These are phyloP conservation scores for Bombylius discolor DNA, from an alignment of 2,888 invertebrate genomes.

Conservation along the genomic window DNA sequence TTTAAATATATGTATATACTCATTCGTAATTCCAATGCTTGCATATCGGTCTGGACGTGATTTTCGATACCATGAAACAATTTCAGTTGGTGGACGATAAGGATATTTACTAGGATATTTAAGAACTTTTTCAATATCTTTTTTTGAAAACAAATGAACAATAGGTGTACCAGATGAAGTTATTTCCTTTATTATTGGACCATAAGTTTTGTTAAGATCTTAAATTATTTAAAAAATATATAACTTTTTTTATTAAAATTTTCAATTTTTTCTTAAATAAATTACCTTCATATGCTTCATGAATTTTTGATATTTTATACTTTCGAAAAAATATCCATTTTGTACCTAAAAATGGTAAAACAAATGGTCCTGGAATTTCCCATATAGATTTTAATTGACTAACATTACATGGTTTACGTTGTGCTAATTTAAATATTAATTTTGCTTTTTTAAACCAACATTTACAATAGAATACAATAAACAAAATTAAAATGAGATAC, in stretches of 20 bases:
- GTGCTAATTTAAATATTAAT: background rate
- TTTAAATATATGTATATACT: slow-evolving; percentile 44
- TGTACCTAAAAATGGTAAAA: slow-evolving; percentile 63
- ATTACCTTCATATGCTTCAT: slow-evolving; percentile 65
- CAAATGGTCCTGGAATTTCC: slow-evolving; percentile 59
- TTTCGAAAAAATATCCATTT: slow-evolving; percentile 63
- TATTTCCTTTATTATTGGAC: slow-evolving; percentile 64
- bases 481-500: background rate
- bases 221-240: background rate
- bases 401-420: background rate
- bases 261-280: background rate
- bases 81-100: slow-evolving; percentile 69
- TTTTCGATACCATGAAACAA: slow-evolving; percentile 59
- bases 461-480: background rate
- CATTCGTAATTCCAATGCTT: slow-evolving; percentile 69
- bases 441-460: background rate
- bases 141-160: slow-evolving; percentile 55
- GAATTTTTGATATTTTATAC: slow-evolving; percentile 60
- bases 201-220: slow-evolving; percentile 62
- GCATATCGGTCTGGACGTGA: slow-evolving; percentile 67
- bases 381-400: slow-evolving; percentile 20
- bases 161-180: slow-evolving; percentile 59
- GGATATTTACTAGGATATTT: slow-evolving; percentile 60
- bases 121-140: slow-evolving; percentile 64
- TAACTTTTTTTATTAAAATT: background rate